Percentiles rank a stretch among this genome's conserved stretches.
phyloP scores from a whole-genome alignment of 2,113 vertebrate species.

The Willisornis vidua region DNA sequence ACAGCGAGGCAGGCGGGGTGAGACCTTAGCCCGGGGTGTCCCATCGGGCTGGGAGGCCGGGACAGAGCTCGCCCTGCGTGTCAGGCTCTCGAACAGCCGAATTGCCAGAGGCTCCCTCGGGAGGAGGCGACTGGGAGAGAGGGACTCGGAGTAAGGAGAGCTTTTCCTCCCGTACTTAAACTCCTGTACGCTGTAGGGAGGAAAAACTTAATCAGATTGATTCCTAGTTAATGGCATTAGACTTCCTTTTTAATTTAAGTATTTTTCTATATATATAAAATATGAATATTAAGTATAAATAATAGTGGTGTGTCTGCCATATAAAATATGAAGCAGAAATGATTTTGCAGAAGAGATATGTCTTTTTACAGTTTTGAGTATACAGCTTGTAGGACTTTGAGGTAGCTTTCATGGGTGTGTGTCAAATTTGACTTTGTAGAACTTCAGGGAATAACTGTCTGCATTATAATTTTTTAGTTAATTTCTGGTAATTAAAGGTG shows the following conservation, averaged over 20 bases:
- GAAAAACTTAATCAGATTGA: neutral
- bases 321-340: neutral
- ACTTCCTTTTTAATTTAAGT: neutral
- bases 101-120: neutral
- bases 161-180: neutral
- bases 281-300: neutral
- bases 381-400: neutral
- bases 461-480: neutral
- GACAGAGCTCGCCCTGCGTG: neutral
- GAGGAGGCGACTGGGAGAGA: neutral
- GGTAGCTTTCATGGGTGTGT: neutral
- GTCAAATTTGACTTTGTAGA: neutral
- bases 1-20: accelerated
- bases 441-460: neutral
- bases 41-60: accelerated
- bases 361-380: neutral
- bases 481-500: neutral
- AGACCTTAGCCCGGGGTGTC: neutral
- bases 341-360: neutral
- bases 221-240: neutral
- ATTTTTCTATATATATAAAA: neutral
- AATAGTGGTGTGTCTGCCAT: neutral
- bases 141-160: neutral
- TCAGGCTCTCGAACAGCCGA: neutral
- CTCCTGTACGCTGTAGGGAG: accelerated